Base-by-base conservation (phyloP, 2,113 vertebrate genomes). In the Origma solitaria region DNA sequence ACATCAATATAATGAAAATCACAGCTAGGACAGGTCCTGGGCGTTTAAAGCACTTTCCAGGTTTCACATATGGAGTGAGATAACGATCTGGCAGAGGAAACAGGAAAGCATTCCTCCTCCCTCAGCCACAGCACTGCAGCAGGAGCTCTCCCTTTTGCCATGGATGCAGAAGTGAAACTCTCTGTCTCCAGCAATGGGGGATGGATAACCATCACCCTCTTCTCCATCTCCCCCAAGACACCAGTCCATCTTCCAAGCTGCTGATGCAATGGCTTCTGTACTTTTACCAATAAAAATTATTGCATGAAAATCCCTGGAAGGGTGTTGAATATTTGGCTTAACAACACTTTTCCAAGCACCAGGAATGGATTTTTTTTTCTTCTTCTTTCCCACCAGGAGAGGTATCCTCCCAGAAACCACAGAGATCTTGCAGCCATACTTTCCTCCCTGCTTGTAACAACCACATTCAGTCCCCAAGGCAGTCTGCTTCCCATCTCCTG, bases 71-170 rank as follows among this genome's bases (percentile, higher is more conserved):
- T 42, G 57, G 56, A 86, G 66, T 24, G 50, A 84, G 87, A 96
- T 91, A 94, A 91, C 0, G 5, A 91, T 92, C 82, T 88, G 69
- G 57, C 66, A 94, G 49, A 90, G 82, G 89, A 92, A 93, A 95
- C 66, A 90, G 91, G 86, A 92, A 87, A 87, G 73, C 54, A 80
- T 78, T 71, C 42, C 82, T 81, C 76, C 64, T 95, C 82, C 86
- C 77, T 38, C 80, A 79, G 84, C 33, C 62, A 25, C 79, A 88
- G 35, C 0, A 2, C 56, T 79, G 91, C 64, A 62, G 78, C 89
- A 81, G 62, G 37, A 84, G n/a, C 38, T 66, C 70, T 88, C 56
- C 25, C 84, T 66, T 90, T 71, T 38, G 45, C 61, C 38, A 73
- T 11, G 2, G 62, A 33, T 27, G 8, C 60, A 85, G 61, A 72